Evolutionary conservation across 2,113 vertebrate genomes (phyloP), one percentile per base, ranked within the genome.

Genomic region (Fukomys damarensis): DNA sequence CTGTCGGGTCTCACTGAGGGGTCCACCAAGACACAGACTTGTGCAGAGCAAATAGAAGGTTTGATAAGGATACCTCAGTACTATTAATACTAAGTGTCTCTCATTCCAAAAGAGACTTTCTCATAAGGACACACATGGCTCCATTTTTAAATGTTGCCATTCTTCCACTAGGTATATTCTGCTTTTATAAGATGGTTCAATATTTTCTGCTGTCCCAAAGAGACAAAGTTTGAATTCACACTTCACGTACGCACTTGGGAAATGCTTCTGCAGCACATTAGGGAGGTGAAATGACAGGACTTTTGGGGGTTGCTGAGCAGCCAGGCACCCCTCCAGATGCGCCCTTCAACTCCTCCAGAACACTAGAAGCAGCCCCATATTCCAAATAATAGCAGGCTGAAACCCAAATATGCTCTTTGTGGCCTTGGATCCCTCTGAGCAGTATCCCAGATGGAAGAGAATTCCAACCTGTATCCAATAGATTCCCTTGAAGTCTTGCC

Each of bases 331-430:
- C 58, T 93, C 93, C 86, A 96, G 68, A 86, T 95, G 76, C 89
- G 74, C 76, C 35, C 26, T 86, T 70, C 41, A 52, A 32, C 54
- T 72, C 68, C 43, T 86, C 66, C 35, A 38, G 65, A 93, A 93
- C 19, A 38, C 38, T 77, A 91, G 24, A 28, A 88, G 52, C 4
- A 35, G 80, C 49, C n/a, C 61, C 30, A 9, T 49, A 65, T 92
- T 93, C 84, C 76, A 92, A 94, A 81, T 65, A 90, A 95, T 7
- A 84, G 35, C 52, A 93, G 96, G 90, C 92, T 88, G 58, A 70
- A 41, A 54, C 63, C 86, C 96, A 95, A 95, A 95, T 94, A 95
- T 95, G 96, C 95, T 97, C 70, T 97, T 94, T 97, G 93, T 61
- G 84, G 81, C 85, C 84, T 93, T 96, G 87, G 65, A 87, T 81